These are phyloP conservation scores for Eudasyphora cyanicolor DNA, from an alignment of 2,888 invertebrate genomes.

Conservation along the genomic window DNA sequence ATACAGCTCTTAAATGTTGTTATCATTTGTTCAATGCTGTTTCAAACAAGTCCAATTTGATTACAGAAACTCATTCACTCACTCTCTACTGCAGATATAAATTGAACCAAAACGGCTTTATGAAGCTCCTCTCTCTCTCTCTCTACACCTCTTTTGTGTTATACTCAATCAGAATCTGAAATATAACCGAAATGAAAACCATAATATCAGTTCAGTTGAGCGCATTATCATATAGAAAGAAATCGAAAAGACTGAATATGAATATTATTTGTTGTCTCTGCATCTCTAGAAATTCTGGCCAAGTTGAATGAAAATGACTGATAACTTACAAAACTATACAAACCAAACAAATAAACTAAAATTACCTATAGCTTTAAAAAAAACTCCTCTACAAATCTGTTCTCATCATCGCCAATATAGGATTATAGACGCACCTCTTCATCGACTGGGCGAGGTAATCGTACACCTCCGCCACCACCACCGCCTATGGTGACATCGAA, in stretches of 20 bases:
- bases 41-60: background rate
- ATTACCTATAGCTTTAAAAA: constrained; percentile 67
- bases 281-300: constrained; percentile 59
- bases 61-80: background rate
- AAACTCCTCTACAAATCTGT: constrained; percentile 73
- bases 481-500: constrained; percentile 73
- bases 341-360: no score
- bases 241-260: constrained; percentile 68
- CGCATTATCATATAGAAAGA: constrained; percentile 68
- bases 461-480: constrained; percentile 76
- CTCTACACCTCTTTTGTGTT: constrained; percentile 64
- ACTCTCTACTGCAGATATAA: constrained; percentile 19
- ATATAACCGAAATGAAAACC: constrained; percentile 37
- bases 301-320: constrained; percentile 57
- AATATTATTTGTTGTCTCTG: constrained; percentile 61
- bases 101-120: constrained; percentile 38
- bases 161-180: constrained; percentile 65
- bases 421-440: constrained; percentile 78
- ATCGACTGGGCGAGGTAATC: constrained; percentile 76
- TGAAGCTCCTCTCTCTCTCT: constrained; percentile 60
- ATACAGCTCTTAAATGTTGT: constrained; percentile 15
- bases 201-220: constrained; percentile 11
- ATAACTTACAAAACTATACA: constrained; percentile 56
- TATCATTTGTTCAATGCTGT: constrained; percentile 13
- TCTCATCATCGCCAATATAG: constrained; percentile 79